Conservation (phyloP, 2,113 vertebrate species). For the Chauna torquata region DNA sequence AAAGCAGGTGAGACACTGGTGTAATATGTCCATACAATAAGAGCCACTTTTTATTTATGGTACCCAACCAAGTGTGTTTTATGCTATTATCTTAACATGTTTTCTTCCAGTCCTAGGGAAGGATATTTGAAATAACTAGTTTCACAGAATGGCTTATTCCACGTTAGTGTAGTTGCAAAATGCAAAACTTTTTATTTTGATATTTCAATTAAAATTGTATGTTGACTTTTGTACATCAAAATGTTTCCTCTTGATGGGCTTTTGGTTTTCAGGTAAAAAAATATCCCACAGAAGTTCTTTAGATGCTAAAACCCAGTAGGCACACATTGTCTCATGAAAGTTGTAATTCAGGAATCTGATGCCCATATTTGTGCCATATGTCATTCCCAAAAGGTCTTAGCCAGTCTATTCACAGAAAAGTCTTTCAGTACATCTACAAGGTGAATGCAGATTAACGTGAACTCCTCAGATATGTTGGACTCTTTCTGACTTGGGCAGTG, state of each 20-base stretch:
- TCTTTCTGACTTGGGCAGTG: not conserved
- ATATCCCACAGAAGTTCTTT: not conserved
- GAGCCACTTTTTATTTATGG: not conserved
- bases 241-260: not conserved
- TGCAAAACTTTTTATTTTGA: not conserved
- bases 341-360: not conserved
- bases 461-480: not conserved
- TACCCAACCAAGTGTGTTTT: not conserved
- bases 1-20: slow-evolving; percentile 73
- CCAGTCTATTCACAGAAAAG: not conserved
- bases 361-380: not conserved
- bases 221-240: not conserved
- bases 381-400: not conserved
- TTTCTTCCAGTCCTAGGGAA: not conserved
- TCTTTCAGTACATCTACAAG: not conserved
- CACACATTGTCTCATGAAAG: not conserved
- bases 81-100: not conserved
- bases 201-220: not conserved
- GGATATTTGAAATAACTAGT: not conserved
- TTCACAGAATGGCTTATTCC: not conserved
- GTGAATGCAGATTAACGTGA: not conserved
- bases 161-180: not conserved
- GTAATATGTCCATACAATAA: not conserved
- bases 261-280: not conserved
- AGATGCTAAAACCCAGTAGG: not conserved